phyloP scores from a whole-genome alignment of 30 jellyfish, hydroid and myxozoan genomes.

The Rhopilema esculentum region DNA sequence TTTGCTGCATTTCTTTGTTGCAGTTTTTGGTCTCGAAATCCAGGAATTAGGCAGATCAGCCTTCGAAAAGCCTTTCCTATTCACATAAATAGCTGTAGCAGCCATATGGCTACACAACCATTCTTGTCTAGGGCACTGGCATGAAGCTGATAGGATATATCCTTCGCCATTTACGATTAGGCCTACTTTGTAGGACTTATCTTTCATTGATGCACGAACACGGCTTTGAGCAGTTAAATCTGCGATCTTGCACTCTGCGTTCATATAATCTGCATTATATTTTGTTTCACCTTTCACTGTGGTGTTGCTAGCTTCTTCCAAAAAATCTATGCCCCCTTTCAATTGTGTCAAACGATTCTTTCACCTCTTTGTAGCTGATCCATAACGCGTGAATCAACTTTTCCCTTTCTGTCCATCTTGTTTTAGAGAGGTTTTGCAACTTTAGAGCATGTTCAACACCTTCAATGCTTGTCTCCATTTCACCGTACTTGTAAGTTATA shows the following conservation, averaged over 20 bases:
- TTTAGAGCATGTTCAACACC: constrained; percentile 23
- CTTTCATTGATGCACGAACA: constrained; percentile 17
- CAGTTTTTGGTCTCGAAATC: neutral
- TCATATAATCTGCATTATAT: neutral
- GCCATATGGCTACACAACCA: constrained; percentile 7
- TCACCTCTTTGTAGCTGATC: constrained; percentile 11
- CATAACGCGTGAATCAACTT: constrained; percentile 28
- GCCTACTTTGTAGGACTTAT: constrained; percentile 12
- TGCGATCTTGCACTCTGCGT: neutral
- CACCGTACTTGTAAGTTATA: constrained; percentile 7
- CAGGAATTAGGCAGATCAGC: neutral
- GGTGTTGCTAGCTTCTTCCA: too few relatives aligned
- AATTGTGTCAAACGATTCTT: neutral
- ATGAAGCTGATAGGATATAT: neutral
- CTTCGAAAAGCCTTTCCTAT: neutral
- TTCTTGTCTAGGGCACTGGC: neutral
- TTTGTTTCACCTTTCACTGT: constrained; percentile 19
- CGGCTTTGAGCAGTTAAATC: neutral
- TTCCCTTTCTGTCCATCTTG: constrained; percentile 49
- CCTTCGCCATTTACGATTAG: constrained; percentile 15
- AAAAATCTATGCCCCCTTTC: too few relatives aligned
- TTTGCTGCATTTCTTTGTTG: too few relatives aligned
- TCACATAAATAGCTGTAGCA: neutral
- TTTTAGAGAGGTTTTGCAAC: constrained; percentile 35
- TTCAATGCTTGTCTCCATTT: constrained; percentile 3